Evolutionary conservation across 1,140 invertebrate species (phyloP), one percentile per base, ranked within the genome.

Genomic region (Lepidotrigona ventralis): DNA sequence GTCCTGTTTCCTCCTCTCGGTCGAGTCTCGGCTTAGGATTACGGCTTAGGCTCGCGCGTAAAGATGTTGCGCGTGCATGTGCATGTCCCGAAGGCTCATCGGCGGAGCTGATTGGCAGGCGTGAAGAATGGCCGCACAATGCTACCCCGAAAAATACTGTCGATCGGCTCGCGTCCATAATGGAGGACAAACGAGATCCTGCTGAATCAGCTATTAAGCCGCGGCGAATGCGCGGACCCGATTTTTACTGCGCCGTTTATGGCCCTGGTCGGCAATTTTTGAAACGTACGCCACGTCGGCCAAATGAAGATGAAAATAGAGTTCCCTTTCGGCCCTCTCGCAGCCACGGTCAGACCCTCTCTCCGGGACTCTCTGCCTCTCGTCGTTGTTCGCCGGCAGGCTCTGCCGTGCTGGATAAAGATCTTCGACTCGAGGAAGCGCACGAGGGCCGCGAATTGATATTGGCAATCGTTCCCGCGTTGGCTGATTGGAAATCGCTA

Each of bases 121-220:
- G 91, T 93, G 91, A 91, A 92, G 83, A 92, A 93, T 93, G 86
- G 39, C 84, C 82, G 87, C 84, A 93, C 91, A 93, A 93, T 92
- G 88, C 86, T 87, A 86, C 85, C 84, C 83, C 86, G 83, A 89
- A 85, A 89, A 92, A 92, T 91, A 91, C 89, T 89, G 88, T 89
- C 90, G 89, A 92, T 92, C 91, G 79, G 87, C 87, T 87, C 87
- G 88, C 89, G 84, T 86, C 88, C 89, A 91, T 93, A 92, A 93
- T 91, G 89, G 88, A 75, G 58, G 82, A 64, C 70, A 70, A 84
- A 78, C 86, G 72, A 82, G 80, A 88, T 84, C 66, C 78, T 86
- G 89, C 89, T 90, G 86, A 90, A 86, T 88, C 86, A 84, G 80
- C 77, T 74, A 86, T 85, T 85, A 87, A 82, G 77, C 60, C 73